Percentiles rank a stretch among this genome's conserved stretches.
phyloP scores from a whole-genome alignment of 2,113 vertebrate species.

The Phocoena phocoena region DNA sequence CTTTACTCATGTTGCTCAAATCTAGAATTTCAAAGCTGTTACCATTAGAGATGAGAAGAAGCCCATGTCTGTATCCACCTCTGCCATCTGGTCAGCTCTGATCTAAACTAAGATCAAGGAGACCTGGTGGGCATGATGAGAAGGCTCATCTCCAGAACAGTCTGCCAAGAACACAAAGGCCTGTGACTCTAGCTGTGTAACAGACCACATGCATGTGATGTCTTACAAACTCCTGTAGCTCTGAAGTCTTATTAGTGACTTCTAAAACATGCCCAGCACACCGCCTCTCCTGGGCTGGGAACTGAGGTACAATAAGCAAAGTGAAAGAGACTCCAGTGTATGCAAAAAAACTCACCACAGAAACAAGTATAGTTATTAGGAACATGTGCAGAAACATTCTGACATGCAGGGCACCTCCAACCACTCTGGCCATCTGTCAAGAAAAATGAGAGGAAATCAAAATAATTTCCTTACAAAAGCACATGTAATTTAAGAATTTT shows the following conservation, averaged over 20 bases:
- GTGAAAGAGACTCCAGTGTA: neutral
- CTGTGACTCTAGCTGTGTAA: neutral
- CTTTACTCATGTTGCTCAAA: neutral
- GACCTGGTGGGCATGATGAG: neutral
- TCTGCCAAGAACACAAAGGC: neutral
- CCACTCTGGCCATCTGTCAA: constrained; percentile 91
- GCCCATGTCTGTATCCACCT: neutral
- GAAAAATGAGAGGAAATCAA: constrained; percentile 11
- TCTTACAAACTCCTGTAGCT: neutral
- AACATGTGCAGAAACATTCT: constrained; percentile 91
- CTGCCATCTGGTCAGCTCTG: neutral
- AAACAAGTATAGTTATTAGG: constrained; percentile 95
- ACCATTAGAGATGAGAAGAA: neutral
- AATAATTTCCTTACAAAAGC: constrained; percentile 40
- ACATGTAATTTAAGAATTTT: neutral
- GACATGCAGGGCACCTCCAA: constrained; percentile 98
- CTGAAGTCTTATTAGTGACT: neutral
- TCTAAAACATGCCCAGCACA: neutral
- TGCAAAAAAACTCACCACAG: constrained; percentile 90
- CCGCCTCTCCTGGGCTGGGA: neutral
- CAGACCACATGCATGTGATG: neutral
- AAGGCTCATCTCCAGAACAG: neutral
- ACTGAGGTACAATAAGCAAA: neutral
- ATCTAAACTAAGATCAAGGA: neutral
- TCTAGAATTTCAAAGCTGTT: constrained; percentile 24